Percentiles rank a stretch among this genome's conserved stretches.
Evolutionary conservation across 2,113 vertebrate genomes (phyloP).

Genomic region (Oxyura jamaicensis): DNA sequence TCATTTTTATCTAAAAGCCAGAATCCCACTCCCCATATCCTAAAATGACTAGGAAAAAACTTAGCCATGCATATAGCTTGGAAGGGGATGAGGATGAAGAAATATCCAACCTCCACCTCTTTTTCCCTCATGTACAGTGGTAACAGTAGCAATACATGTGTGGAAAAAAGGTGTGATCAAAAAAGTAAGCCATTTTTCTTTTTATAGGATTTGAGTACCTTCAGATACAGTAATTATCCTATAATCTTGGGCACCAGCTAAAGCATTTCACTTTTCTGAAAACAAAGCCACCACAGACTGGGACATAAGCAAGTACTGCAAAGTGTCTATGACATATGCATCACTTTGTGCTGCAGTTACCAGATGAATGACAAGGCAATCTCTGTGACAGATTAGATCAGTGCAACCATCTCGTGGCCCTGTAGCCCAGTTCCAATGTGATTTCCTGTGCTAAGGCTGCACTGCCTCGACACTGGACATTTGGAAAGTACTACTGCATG

Average conservation of each 20-base stretch:
- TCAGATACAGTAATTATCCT: neutral
- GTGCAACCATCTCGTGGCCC: neutral
- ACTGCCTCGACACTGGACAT: neutral
- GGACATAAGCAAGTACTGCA: neutral
- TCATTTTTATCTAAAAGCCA: neutral
- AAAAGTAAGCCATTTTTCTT: neutral
- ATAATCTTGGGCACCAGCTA: neutral
- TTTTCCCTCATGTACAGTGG: neutral
- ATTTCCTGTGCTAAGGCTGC: neutral
- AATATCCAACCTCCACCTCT: neutral
- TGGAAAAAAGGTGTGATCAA: neutral
- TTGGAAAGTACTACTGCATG: neutral
- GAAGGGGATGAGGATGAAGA: neutral
- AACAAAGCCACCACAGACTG: neutral
- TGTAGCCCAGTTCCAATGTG: neutral
- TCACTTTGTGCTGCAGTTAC: neutral
- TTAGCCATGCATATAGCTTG: neutral
- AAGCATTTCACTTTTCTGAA: neutral
- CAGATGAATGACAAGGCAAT: neutral
- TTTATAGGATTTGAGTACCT: neutral
- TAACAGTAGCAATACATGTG: neutral
- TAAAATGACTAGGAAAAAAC: neutral
- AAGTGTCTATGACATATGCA: rapidly evolving
- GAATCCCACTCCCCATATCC: neutral
- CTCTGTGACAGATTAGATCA: neutral